Base-by-base conservation (phyloP, 2,797 vertebrate genomes). In the Microctenopoma lineatum region DNA sequence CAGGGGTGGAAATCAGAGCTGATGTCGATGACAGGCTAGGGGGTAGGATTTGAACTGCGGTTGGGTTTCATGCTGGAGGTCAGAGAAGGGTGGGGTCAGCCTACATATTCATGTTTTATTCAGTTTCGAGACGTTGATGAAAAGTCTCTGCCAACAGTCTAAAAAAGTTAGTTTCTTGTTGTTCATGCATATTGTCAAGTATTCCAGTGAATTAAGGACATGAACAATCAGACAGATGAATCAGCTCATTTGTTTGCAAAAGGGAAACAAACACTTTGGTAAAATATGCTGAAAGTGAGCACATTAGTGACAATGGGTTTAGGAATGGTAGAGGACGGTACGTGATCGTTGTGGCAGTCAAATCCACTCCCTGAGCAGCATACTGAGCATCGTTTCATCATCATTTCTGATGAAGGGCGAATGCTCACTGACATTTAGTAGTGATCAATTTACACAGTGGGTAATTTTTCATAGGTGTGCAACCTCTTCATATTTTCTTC, bases 71-170 rank as follows among this genome's bases (percentile, higher is more conserved):
- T 14, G 13, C 26, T 34, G 52, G 21, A 16, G 27, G n/a, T 39
- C 75, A 69, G 18, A 45, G 81, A 10, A 63, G 26, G 57, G 4
- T 80, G 12, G 44, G 59, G 60, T 32, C 56, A 27, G 64, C 50
- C 65, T 66, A 6, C 46, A 77, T 39, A 16, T 21, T 21, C 21
- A 47, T 21, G 64, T 84, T 54, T 86, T 92, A 84, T 66, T 87
- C 59, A 77, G 48, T 70, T 27, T 55, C 36, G 59, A 83, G 27
- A 55, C 21, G 0, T 2, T 60, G 50, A 61, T 16, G 4, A 76
- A 70, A 92, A 74, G 62, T 77, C 7, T 87, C 88, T 2, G 91
- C 92, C 11, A 84, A 21, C 21, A 21, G 21, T 21, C 21, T 21
- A 21, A 21, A 21, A 21, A 21, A 21, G 21, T 21, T 21, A 21